Percentiles rank a stretch among this genome's conserved stretches.
phyloP scores from a whole-genome alignment of 1,140 invertebrate genomes.

The Scaptomyza pallida region DNA sequence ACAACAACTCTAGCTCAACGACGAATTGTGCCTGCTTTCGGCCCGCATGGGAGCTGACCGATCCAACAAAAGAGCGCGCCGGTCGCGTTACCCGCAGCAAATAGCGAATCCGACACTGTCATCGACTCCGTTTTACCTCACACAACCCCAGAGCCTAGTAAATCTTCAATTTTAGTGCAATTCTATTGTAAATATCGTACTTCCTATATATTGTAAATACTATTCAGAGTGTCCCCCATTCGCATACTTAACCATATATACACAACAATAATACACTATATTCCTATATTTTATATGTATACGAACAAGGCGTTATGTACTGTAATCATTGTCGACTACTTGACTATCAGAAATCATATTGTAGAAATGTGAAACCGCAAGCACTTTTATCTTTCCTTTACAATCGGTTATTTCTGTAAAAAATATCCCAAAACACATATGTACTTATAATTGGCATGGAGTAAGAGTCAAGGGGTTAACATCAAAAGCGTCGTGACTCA shows the following conservation, averaged over 20 bases:
- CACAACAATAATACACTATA: not conserved
- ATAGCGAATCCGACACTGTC: constrained; percentile 3
- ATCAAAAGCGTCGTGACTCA: too few relatives aligned
- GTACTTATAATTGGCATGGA: too few relatives aligned
- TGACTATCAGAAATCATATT: not conserved
- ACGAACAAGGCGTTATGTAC: not conserved
- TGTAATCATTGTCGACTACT: not conserved
- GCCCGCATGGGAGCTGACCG: constrained; percentile 91
- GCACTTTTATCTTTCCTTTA: too few relatives aligned
- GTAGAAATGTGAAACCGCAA: not conserved
- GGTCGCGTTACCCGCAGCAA: constrained; percentile 85
- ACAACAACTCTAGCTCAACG: constrained; percentile 84
- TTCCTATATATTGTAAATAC: not conserved
- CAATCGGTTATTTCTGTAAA: too few relatives aligned
- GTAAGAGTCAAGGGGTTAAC: not conserved
- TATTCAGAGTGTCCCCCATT: constrained; percentile 4
- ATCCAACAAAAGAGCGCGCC: constrained; percentile 89
- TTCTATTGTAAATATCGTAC: constrained; percentile 24
- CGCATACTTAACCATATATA: not conserved
- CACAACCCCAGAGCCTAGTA: not conserved
- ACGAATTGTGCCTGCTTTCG: constrained; percentile 85
- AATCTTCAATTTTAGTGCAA: constrained; percentile 18
- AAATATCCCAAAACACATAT: too few relatives aligned
- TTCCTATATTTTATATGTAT: not conserved
- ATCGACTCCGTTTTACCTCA: not conserved